These are phyloP conservation scores for Glaucidium brasilianum DNA, from an alignment of 2,113 vertebrate genomes.

Conservation along the genomic window DNA sequence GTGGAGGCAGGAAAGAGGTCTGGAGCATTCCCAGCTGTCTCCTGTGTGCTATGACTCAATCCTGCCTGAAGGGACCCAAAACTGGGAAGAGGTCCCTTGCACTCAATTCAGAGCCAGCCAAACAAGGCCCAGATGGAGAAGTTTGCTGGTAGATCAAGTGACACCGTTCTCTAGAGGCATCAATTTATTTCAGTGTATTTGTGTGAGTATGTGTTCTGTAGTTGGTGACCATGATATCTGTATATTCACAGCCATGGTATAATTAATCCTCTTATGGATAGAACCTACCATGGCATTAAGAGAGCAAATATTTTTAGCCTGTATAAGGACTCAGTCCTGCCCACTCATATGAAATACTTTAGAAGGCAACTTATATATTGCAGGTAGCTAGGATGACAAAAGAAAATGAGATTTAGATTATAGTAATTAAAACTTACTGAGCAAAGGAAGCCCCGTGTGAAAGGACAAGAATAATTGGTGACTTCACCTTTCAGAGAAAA, in stretches of 20 bases:
- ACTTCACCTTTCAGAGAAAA: not conserved
- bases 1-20: not conserved
- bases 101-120: not conserved
- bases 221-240: constrained; percentile 7
- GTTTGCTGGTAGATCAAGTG: not conserved
- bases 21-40: not conserved
- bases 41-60: not conserved
- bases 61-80: not conserved
- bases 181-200: not conserved
- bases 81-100: not conserved
- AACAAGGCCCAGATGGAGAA: not conserved
- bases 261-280: constrained; percentile 48
- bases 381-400: constrained; percentile 10
- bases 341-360: not conserved
- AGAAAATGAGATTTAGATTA: constrained; percentile 6
- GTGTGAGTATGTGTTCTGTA: not conserved
- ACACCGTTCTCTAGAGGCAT: not conserved
- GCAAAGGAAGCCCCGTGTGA: not conserved
- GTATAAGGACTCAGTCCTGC: not conserved
- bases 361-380: not conserved
- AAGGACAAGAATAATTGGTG: not conserved
- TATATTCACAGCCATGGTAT: constrained; percentile 32
- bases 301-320: constrained; percentile 53
- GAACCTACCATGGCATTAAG: constrained; percentile 21
- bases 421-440: constrained; percentile 5